Evolutionary conservation across 2,888 invertebrate genomes (phyloP).

Genomic region (Agonopterix alstromeriana): DNA sequence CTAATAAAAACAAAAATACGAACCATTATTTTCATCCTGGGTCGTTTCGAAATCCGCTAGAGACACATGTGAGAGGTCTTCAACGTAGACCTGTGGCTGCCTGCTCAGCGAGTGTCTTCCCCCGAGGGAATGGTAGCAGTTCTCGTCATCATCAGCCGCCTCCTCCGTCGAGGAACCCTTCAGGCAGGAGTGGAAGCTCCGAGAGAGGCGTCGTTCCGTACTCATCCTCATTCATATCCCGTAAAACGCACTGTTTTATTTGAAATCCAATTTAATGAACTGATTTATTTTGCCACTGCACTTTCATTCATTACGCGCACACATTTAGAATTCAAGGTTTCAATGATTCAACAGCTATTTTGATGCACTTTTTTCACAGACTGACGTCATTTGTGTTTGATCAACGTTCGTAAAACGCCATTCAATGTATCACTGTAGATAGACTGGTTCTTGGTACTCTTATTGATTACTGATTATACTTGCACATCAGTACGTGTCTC

Average conservation of each 20-base stretch:
- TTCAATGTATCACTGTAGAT: constrained; percentile 1
- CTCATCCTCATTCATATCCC: constrained; percentile 71
- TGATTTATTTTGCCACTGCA: constrained; percentile 1
- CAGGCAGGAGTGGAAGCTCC: constrained; percentile 82
- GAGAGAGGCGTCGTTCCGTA: constrained; percentile 77
- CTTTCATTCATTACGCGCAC: constrained; percentile 5
- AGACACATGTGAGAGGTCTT: constrained; percentile 62
- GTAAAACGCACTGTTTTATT: constrained; percentile 12
- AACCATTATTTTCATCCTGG: constrained; percentile 64
- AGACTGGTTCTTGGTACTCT: neutral
- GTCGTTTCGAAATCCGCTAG: constrained; percentile 62
- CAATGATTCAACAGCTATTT: constrained; percentile 4
- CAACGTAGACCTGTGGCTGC: constrained; percentile 64
- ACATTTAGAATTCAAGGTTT: neutral
- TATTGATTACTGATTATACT: too few species aligned
- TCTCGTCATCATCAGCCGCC: constrained; percentile 67
- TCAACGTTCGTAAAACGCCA: neutral
- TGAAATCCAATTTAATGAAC: neutral
- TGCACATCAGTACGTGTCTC: constrained; percentile 9
- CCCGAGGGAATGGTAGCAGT: constrained; percentile 66
- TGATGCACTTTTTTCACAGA: constrained; percentile 3
- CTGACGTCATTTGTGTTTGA: constrained; percentile 3
- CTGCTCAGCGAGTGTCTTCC: constrained; percentile 60
- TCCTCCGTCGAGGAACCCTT: constrained; percentile 77
- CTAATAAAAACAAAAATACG: constrained; percentile 19